Evolutionary conservation across 1,140 invertebrate genomes (phyloP).

Genomic region (Neotoxoptera formosana): DNA sequence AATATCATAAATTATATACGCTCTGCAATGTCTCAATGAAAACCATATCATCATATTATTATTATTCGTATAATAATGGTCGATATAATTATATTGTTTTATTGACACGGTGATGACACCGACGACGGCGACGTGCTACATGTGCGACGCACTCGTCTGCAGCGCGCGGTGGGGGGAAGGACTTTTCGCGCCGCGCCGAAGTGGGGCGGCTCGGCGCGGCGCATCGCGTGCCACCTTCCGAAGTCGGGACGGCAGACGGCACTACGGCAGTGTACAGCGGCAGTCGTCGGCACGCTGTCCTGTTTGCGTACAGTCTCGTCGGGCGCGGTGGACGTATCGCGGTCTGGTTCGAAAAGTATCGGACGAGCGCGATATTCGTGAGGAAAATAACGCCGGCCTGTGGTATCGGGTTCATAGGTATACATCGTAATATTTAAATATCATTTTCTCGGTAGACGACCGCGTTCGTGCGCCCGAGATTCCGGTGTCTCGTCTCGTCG

Average conservation of each 20-base stretch:
- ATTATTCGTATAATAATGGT: neutral
- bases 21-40: too few relatives aligned
- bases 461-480: neutral
- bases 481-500: neutral
- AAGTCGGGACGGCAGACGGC: neutral
- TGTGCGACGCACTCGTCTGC: neutral
- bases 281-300: slow-evolving; percentile 20
- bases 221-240: neutral
- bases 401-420: too few relatives aligned
- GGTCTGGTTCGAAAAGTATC: neutral
- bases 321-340: neutral
- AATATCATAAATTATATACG: too few relatives aligned
- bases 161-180: neutral
- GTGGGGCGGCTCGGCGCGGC: slow-evolving; percentile 1
- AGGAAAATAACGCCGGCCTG: neutral
- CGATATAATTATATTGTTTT: neutral
- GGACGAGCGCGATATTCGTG: neutral
- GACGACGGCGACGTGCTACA: neutral
- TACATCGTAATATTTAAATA: neutral
- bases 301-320: neutral
- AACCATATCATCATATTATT: too few relatives aligned
- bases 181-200: neutral
- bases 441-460: neutral
- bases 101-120: neutral
- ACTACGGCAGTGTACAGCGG: neutral